These are phyloP conservation scores for Stylophora pistillata DNA, from an alignment of 64 coral and sea anemone species.

Conservation along the genomic window DNA sequence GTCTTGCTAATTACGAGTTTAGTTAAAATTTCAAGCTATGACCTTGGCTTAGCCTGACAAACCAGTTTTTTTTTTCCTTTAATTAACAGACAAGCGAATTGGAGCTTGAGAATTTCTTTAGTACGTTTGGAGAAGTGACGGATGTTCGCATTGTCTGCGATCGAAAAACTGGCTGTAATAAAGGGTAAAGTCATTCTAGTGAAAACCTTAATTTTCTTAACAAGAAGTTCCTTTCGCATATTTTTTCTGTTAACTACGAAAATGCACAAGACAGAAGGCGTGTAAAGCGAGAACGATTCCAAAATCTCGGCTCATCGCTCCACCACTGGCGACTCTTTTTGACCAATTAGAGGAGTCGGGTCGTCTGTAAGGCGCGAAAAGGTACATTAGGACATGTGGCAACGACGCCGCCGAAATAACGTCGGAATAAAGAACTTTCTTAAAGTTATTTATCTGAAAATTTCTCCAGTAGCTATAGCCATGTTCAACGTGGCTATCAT, in stretches of 20 bases:
- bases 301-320: too few species aligned
- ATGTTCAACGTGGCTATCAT: too few species aligned
- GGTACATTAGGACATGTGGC: too few species aligned
- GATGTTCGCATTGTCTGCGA: slow-evolving; percentile 76
- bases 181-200: slow-evolving; percentile 52
- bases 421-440: too few species aligned
- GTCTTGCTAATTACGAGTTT: neutral
- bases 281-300: too few species aligned
- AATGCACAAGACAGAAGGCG: neutral
- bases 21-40: neutral
- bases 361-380: too few species aligned
- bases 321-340: too few species aligned
- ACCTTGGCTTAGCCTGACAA: neutral
- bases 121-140: slow-evolving; percentile 18
- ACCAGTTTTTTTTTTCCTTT: neutral
- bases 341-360: too few species aligned
- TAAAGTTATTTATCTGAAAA: too few species aligned
- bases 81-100: slow-evolving; percentile 60
- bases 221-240: neutral
- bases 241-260: neutral
- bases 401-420: too few species aligned
- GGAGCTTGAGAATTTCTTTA: slow-evolving; percentile 71
- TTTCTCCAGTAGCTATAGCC: too few species aligned
- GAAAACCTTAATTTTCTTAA: neutral
- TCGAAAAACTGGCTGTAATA: slow-evolving; percentile 53